Evolutionary conservation across 2,888 invertebrate species (phyloP), one percentile per base, ranked within the genome.

Genomic region (Halocaridina rubra): DNA sequence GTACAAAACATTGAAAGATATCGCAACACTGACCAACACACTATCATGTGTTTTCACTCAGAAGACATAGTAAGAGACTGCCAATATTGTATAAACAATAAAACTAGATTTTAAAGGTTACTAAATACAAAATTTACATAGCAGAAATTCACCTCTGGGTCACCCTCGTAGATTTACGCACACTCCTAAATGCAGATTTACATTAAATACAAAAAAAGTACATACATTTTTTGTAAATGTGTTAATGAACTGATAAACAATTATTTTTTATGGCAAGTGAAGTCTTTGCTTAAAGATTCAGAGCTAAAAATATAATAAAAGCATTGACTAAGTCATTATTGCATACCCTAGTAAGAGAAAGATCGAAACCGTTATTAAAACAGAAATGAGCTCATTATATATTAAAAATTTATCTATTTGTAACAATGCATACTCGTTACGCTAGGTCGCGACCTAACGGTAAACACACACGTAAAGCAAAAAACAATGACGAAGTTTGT

Each of bases 201-300:
- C 59, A 84, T 75, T 80, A 86, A 80, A 77, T 64, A 80, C 71
- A 84, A 87, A 87, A 81, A 85, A 85, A 80, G 76, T 76, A 87
- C 61, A n/a, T n/a, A n/a, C n/a, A n/a, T 69, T 81, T 82, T 82
- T 75, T 84, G 71, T 74, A 77, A 82, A 82, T 77, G 82, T 84
- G 78, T 84, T 78, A 84, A 84, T 84, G 61, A 84, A 84, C 69
- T 72, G 27, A 72, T 80, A 80, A 67, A 33, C 29, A 69, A 69
- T 27, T 57, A 32, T 81, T n/a, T n/a, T n/a, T 81, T 78, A 57
- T 61, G 72, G 78, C 72, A 61, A 69, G 69, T 74, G 39, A 78
- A 84, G 72, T 69, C 33, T 67, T 82, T 84, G 78, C 78, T 78
- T 84, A 84, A 59, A 61, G 77, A 84, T 84, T 77, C 77, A 59